Percentiles rank a stretch among this genome's conserved stretches.
These are phyloP conservation scores for Diplazon laetatorius DNA, from an alignment of 2,888 invertebrate species.

Conservation along the genomic window DNA sequence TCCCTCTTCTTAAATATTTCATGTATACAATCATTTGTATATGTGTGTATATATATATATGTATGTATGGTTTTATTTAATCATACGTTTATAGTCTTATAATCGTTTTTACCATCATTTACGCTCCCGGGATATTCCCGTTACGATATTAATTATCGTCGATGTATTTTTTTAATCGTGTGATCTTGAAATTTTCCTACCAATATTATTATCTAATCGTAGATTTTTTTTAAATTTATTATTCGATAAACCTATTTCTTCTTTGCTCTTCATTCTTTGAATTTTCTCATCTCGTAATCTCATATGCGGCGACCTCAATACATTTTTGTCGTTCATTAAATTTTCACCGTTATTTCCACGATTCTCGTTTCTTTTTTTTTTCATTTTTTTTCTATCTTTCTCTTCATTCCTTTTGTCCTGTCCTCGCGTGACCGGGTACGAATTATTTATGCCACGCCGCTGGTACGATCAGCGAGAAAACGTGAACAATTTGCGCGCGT, in stretches of 20 bases:
- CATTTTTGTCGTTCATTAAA: slow-evolving; percentile 44
- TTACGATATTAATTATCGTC: slow-evolving; percentile 46
- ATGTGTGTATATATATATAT: not conserved
- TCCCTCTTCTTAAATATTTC: not conserved
- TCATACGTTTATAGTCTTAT: slow-evolving; percentile 33
- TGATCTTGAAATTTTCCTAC: slow-evolving; percentile 44
- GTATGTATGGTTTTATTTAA: too few relatives aligned
- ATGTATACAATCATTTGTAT: slow-evolving; percentile 35
- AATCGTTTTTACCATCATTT: slow-evolving; percentile 42
- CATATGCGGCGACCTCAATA: slow-evolving; percentile 31
- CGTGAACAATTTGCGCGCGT: slow-evolving; percentile 28
- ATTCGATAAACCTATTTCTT: slow-evolving; percentile 35
- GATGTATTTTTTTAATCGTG: slow-evolving; percentile 41
- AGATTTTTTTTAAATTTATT: slow-evolving; percentile 33
- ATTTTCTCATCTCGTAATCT: slow-evolving; percentile 2
- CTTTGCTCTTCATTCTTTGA: slow-evolving; percentile 5
- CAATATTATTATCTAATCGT: slow-evolving; percentile 40
- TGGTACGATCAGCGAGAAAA: slow-evolving; percentile 27
- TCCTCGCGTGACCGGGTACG: slow-evolving; percentile 41
- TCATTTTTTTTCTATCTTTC: not conserved
- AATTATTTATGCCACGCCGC: slow-evolving; percentile 55
- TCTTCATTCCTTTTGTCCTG: slow-evolving; percentile 11
- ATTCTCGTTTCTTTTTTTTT: not conserved
- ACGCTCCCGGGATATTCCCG: slow-evolving; percentile 32
- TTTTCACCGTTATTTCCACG: slow-evolving; percentile 43